Evolutionary conservation across 2,888 invertebrate genomes (phyloP).

Genomic region (Leistus spinibarbis): DNA sequence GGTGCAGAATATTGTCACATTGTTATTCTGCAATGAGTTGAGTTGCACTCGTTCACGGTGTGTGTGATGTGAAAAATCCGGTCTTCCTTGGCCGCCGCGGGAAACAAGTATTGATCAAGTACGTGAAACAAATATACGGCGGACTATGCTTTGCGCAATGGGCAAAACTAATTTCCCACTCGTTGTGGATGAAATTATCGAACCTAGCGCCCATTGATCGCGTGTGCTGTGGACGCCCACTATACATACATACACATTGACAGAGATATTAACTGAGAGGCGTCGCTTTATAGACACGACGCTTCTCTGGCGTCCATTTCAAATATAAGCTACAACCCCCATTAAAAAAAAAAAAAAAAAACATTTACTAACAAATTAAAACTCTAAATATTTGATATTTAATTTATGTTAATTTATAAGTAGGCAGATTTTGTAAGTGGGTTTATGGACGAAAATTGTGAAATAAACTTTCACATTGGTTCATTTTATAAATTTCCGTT

Average conservation of each 20-base stretch:
- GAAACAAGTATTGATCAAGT: conserved; percentile 16
- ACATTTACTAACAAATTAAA: neutral
- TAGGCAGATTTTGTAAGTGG: neutral
- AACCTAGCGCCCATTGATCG: conserved; percentile 34
- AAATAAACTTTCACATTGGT: neutral
- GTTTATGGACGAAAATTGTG: neutral
- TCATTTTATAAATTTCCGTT: neutral
- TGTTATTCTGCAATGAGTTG: conserved; percentile 19
- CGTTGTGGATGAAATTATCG: conserved; percentile 28
- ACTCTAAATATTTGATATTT: neutral
- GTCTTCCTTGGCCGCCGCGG: neutral
- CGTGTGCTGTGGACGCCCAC: conserved; percentile 34
- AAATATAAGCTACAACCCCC: neutral
- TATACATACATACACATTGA: neutral
- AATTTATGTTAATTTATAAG: neutral
- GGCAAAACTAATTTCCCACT: conserved; percentile 15
- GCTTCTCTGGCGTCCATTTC: neutral
- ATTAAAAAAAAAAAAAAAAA: neutral
- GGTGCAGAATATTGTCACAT: conserved; percentile 18
- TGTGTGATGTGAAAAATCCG: conserved; percentile 13
- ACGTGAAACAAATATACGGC: neutral
- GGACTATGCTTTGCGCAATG: neutral
- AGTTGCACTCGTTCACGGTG: conserved; percentile 4
- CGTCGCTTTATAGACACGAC: neutral
- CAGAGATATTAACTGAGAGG: neutral